phyloP scores from a whole-genome alignment of 2,113 vertebrate genomes.

The Dendrocopos noguchii region DNA sequence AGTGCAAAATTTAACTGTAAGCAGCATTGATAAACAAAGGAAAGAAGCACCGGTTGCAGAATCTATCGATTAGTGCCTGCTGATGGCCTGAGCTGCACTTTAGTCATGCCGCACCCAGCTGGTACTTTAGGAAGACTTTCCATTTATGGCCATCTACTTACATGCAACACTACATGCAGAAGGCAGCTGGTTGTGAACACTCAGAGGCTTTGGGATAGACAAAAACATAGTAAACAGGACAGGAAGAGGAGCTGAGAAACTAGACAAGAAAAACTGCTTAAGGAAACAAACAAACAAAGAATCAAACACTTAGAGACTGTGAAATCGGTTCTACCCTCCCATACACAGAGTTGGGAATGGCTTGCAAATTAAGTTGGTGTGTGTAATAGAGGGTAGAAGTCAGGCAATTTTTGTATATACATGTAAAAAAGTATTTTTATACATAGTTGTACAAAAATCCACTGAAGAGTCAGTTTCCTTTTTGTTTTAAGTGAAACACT shows the following conservation, averaged over 20 bases:
- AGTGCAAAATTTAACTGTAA: conserved; percentile 51
- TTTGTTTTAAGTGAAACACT: neutral
- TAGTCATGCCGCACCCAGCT: conserved; percentile 87
- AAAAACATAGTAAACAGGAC: neutral
- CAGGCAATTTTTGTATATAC: neutral
- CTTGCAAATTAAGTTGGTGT: neutral
- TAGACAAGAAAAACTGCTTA: conserved; percentile 72
- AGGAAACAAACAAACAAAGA: conserved; percentile 1
- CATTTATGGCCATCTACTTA: conserved; percentile 88
- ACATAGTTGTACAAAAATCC: neutral
- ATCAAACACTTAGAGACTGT: neutral
- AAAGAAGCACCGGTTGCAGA: conserved; percentile 63
- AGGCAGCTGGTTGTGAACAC: conserved; percentile 83
- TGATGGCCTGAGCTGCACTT: conserved; percentile 77
- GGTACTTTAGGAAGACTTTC: conserved; percentile 81
- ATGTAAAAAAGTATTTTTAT: neutral
- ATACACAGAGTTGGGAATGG: neutral
- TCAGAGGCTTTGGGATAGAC: conserved; percentile 82
- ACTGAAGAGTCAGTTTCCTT: neutral
- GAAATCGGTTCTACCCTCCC: neutral
- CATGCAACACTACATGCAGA: conserved; percentile 98
- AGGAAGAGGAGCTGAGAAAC: conserved; percentile 20
- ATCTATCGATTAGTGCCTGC: conserved; percentile 72
- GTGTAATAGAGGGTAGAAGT: neutral
- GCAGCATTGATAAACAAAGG: conserved; percentile 46